Percentiles rank a stretch among this genome's conserved stretches.
phyloP scores from a whole-genome alignment of 2,113 vertebrate species.

The Scortum barcoo region DNA sequence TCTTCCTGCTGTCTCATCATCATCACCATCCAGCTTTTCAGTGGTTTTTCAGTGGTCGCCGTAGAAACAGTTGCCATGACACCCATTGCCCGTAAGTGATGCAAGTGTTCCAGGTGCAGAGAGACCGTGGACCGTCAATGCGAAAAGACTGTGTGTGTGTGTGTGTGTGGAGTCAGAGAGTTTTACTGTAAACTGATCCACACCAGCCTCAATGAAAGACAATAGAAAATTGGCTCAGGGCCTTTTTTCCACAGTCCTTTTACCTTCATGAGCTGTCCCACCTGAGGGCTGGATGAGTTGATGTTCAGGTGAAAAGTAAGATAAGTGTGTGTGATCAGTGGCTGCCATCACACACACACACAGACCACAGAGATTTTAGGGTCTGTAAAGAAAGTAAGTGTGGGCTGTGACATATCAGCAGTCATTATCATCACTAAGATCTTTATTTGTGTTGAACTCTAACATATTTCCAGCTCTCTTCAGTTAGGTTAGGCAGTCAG shows the following conservation, averaged over 20 bases:
- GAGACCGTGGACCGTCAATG: constrained; percentile 51
- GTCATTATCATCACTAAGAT: constrained; percentile 24
- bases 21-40: constrained; percentile 70
- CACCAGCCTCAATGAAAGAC: constrained; percentile 32
- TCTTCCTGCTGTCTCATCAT: constrained; percentile 65
- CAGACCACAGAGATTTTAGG: neutral
- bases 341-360: neutral
- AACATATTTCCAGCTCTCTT: neutral
- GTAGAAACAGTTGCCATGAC: constrained; percentile 80
- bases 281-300: neutral
- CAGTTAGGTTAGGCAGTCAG: constrained; percentile 40
- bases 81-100: constrained; percentile 76
- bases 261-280: constrained; percentile 24
- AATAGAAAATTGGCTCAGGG: constrained; percentile 49
- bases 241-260: constrained; percentile 41
- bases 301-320: constrained; percentile 38
- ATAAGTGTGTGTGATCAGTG: constrained; percentile 20
- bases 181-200: constrained; percentile 63
- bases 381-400: neutral
- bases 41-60: constrained; percentile 72
- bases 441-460: neutral
- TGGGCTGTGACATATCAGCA: neutral
- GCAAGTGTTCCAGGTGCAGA: constrained; percentile 80
- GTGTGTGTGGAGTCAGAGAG: constrained; percentile 32
- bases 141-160: constrained; percentile 50